Evolutionary conservation across 1,140 invertebrate genomes (phyloP).

Genomic region (Diabrotica virgifera): DNA sequence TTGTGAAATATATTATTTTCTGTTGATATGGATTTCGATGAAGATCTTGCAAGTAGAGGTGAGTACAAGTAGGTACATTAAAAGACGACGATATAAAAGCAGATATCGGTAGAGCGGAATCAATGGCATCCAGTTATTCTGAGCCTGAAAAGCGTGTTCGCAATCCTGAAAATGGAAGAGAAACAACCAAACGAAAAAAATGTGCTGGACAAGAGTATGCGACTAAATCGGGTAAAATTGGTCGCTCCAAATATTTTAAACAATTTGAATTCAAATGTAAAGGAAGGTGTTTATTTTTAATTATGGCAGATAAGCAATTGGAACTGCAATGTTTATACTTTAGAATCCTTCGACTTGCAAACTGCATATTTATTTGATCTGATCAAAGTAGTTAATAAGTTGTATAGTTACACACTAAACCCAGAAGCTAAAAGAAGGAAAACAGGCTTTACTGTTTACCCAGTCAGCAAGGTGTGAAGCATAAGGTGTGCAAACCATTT

Average conservation of each 20-base stretch:
- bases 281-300: neutral
- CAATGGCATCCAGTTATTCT: conserved; percentile 4
- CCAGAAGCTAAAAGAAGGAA: neutral
- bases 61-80: too few relatives aligned
- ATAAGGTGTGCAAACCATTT: too few relatives aligned
- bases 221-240: conserved; percentile 1
- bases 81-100: neutral
- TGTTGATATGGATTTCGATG: too few relatives aligned
- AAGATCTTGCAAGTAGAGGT: too few relatives aligned
- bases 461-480: too few relatives aligned
- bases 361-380: neutral
- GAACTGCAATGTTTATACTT: conserved; percentile 2
- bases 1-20: too few relatives aligned
- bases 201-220: conserved; percentile 3
- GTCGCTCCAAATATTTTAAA: conserved; percentile 1
- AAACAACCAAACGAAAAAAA: neutral
- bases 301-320: too few relatives aligned
- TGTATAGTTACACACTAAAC: neutral
- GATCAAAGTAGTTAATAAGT: conserved; percentile 8
- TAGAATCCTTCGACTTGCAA: conserved; percentile 5
- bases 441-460: too few relatives aligned
- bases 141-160: neutral
- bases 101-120: neutral
- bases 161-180: neutral
- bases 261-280: conserved; percentile 5